Conservation (phyloP, 2,113 vertebrate genomes). For the Sphyrna mokarran region DNA sequence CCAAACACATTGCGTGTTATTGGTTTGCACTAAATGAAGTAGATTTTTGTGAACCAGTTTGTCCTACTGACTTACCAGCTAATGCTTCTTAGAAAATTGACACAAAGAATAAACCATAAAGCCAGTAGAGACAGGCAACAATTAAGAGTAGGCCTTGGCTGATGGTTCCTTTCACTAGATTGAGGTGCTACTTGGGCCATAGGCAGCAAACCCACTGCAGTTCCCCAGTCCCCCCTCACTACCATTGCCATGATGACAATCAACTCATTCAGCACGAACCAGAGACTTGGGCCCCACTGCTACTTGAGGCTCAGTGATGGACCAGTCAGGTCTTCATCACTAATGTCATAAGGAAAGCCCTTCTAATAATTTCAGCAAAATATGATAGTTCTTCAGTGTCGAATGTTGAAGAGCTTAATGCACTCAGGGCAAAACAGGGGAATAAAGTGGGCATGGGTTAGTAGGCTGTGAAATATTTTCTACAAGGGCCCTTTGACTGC, state of each 20-base stretch:
- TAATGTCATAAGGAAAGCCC: neutral
- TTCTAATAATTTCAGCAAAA: neutral
- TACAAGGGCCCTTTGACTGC: neutral
- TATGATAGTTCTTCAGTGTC: neutral
- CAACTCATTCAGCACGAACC: neutral
- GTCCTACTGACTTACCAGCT: neutral
- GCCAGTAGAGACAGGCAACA: neutral
- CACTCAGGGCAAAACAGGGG: neutral
- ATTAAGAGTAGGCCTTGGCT: neutral
- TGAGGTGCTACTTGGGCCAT: neutral
- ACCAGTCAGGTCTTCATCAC: neutral
- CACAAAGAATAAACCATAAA: neutral
- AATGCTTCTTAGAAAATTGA: neutral
- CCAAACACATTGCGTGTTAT: neutral
- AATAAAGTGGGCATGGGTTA: neutral
- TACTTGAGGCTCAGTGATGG: neutral
- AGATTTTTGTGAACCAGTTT: neutral
- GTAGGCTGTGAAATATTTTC: neutral
- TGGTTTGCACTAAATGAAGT: neutral
- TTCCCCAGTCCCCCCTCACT: neutral
- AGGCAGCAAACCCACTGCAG: neutral
- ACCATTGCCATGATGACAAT: neutral
- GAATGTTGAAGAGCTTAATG: neutral
- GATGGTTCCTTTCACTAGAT: neutral
- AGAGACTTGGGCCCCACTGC: neutral